Conservation (phyloP, 2,888 invertebrate species). For the Acleris sparsana region DNA sequence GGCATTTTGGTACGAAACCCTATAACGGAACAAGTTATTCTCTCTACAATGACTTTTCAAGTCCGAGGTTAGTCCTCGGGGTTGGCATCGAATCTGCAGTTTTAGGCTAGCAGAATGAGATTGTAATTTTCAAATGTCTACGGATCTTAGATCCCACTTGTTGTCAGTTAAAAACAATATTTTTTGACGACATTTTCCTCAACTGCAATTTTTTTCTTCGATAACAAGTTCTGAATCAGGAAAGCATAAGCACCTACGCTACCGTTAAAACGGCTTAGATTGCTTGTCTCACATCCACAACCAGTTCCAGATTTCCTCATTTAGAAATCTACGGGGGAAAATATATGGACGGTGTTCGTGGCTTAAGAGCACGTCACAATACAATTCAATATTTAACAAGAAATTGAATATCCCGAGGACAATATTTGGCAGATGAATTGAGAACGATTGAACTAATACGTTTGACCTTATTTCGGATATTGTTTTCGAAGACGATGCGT, state of each 20-base stretch:
- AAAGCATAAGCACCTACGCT: background rate
- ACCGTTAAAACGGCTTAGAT: background rate
- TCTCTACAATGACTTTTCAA: no score
- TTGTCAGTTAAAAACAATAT: no score
- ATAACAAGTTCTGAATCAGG: no score
- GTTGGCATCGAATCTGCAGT: no score
- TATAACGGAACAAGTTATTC: no score
- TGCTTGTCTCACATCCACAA: background rate
- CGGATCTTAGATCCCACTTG: background rate
- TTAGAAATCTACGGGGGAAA: constrained; percentile 9
- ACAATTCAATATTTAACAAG: constrained; percentile 12
- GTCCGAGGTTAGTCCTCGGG: no score
- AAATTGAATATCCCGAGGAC: constrained; percentile 1
- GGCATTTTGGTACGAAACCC: no score
- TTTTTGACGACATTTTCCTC: background rate
- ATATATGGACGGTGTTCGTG: background rate
- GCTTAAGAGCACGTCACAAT: background rate
- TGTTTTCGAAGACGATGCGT: no score
- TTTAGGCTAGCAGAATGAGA: no score
- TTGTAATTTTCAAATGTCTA: background rate
- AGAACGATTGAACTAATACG: constrained; percentile 13
- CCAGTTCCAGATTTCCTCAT: constrained; percentile 10
- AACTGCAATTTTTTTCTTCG: background rate
- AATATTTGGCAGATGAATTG: background rate
- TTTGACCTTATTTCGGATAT: constrained; percentile 2